Percentiles rank a stretch among this genome's conserved stretches.
phyloP scores from a whole-genome alignment of 2,888 invertebrate species.

The Acleris emargana region DNA sequence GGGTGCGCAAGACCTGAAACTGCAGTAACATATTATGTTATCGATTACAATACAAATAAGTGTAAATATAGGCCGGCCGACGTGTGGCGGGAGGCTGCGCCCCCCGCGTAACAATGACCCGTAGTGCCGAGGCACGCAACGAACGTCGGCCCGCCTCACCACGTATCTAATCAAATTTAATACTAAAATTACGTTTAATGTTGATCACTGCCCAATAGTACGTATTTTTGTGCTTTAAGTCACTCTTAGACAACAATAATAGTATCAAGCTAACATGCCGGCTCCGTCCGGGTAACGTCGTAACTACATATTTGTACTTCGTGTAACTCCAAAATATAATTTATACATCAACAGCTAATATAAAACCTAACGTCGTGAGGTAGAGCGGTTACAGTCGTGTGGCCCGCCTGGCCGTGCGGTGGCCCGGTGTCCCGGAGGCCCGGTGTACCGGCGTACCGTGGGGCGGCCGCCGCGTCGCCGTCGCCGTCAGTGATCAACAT shows the following conservation, averaged over 20 bases:
- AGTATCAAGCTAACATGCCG: slow-evolving; percentile 67
- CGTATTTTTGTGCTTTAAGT: slow-evolving; percentile 82
- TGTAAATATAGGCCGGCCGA: slow-evolving; percentile 63
- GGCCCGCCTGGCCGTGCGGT: slow-evolving; percentile 39
- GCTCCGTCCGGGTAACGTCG: slow-evolving; percentile 68
- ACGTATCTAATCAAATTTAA: slow-evolving; percentile 79
- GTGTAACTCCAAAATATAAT: slow-evolving; percentile 81
- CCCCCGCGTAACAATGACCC: slow-evolving; percentile 75
- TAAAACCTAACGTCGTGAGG: slow-evolving; percentile 77
- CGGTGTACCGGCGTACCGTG: slow-evolving; percentile 12
- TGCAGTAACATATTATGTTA: slow-evolving; percentile 71
- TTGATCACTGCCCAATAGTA: slow-evolving; percentile 84
- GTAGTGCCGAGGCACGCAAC: slow-evolving; percentile 76
- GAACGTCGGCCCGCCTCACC: slow-evolving; percentile 67
- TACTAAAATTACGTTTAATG: slow-evolving; percentile 82
- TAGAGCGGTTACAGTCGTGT: slow-evolving; percentile 73
- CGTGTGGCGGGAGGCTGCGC: slow-evolving; percentile 57
- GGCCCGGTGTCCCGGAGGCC: slow-evolving; percentile 35
- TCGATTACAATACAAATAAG: slow-evolving; percentile 75
- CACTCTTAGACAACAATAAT: slow-evolving; percentile 79
- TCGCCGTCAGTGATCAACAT: slow-evolving; percentile 77
- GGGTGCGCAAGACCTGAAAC: slow-evolving; percentile 51
- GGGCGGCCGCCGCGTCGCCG: slow-evolving; percentile 36
- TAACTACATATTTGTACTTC: slow-evolving; percentile 69
- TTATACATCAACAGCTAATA: slow-evolving; percentile 81